A percentile compares a stretch with the other conserved stretches of the same genome.
Evolutionary conservation across 1,140 invertebrate species (phyloP).

Genomic region (Centruroides vittatus): DNA sequence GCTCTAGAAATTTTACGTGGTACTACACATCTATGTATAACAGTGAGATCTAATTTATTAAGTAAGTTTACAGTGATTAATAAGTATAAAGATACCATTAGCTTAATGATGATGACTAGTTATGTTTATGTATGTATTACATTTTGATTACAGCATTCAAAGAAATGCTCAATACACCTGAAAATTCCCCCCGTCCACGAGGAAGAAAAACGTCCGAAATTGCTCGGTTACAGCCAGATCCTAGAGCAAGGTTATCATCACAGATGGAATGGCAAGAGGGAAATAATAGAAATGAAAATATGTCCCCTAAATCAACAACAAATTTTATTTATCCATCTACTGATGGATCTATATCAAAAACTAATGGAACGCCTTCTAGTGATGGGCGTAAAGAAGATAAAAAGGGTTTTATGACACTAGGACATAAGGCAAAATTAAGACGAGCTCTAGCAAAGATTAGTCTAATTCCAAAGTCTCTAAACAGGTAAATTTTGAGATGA

Average conservation of each 20-base stretch:
- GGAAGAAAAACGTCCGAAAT: constrained; percentile 25
- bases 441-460: constrained; percentile 85
- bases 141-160: constrained; percentile 3
- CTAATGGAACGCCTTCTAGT: constrained; percentile 16
- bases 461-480: constrained; percentile 70
- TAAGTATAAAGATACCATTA: not conserved
- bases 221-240: constrained; percentile 23
- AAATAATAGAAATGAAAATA: not conserved
- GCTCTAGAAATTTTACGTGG: constrained; percentile 84
- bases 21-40: constrained; percentile 89
- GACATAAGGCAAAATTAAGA: constrained; percentile 46
- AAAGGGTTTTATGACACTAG: constrained; percentile 68
- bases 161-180: constrained; percentile 52
- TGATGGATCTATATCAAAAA: not conserved
- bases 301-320: not conserved
- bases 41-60: constrained; percentile 76
- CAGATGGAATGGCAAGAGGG: constrained; percentile 1
- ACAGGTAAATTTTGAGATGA: constrained; percentile 33
- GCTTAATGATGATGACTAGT: no score
- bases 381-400: constrained; percentile 30
- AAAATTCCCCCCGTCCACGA: constrained; percentile 58
- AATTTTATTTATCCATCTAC: no score
- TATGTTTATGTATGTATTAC: no score
- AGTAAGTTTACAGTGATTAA: constrained; percentile 1
- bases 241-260: not conserved